These are phyloP conservation scores for Cyprinella venusta DNA, from an alignment of 2,797 vertebrate genomes.

Conservation along the genomic window DNA sequence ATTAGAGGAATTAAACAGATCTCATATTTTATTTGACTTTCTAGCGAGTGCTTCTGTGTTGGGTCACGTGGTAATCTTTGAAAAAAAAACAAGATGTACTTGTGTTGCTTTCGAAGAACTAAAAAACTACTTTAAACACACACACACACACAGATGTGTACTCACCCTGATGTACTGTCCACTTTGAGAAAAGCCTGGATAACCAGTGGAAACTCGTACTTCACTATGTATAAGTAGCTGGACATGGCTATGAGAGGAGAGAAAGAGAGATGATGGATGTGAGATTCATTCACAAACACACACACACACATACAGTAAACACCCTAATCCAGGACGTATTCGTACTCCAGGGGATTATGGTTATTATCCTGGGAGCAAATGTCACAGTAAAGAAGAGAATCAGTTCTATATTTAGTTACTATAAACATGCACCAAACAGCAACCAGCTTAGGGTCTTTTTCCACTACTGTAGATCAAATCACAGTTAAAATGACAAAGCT, in stretches of 20 bases:
- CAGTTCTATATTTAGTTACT: conserved; percentile 46
- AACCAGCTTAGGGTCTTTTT: conserved; percentile 4
- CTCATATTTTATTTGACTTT: conserved; percentile 1
- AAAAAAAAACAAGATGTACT: background rate
- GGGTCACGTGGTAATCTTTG: background rate
- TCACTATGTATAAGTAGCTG: conserved; percentile 98
- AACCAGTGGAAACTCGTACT: conserved; percentile 96
- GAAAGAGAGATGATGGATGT: conserved; percentile 31
- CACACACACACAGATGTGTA: background rate
- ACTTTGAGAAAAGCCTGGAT: conserved; percentile 94
- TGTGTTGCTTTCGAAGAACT: background rate
- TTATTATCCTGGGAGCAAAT: conserved; percentile 57
- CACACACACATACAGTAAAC: conserved; percentile 35
- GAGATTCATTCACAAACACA: conserved; percentile 33
- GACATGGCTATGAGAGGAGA: conserved; percentile 86
- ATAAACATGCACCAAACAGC: conserved; percentile 9
- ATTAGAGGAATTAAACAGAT: background rate
- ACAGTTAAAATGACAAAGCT: conserved; percentile 8
- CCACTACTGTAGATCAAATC: conserved; percentile 39
- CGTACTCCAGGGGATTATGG: conserved; percentile 7
- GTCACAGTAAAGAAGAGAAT: conserved; percentile 38
- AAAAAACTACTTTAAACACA: background rate
- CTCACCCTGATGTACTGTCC: conserved; percentile 85
- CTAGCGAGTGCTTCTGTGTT: background rate
- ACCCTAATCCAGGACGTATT: conserved; percentile 14